Conservation (phyloP, 2,797 vertebrate species). For the Xenops minutus region DNA sequence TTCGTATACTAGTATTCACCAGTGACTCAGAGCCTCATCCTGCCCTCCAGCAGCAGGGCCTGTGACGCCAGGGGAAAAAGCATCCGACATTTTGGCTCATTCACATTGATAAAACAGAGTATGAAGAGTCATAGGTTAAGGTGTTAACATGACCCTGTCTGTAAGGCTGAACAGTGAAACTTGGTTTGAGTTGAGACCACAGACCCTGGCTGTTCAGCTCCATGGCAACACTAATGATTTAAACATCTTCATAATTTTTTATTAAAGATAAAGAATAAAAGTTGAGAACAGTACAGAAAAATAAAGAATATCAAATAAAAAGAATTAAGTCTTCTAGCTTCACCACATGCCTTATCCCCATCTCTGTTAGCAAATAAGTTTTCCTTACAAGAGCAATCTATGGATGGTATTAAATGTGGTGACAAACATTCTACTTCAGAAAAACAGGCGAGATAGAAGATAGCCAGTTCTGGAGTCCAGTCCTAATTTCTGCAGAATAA, state of each 20-base stretch:
- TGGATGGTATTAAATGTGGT: neutral
- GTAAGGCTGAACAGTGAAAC: neutral
- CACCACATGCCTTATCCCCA: neutral
- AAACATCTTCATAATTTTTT: neutral
- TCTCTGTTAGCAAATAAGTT: neutral
- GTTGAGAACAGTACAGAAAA: neutral
- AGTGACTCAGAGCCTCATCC: neutral
- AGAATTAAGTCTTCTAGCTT: neutral
- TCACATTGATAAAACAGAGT: neutral
- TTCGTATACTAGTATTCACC: neutral
- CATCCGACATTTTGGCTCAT: neutral
- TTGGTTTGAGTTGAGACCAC: neutral
- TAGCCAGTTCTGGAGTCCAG: neutral
- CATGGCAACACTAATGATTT: constrained; percentile 18
- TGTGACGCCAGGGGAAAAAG: neutral
- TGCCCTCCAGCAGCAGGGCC: neutral
- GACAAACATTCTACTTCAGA: neutral
- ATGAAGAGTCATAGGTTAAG: neutral
- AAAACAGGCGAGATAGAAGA: neutral
- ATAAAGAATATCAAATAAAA: neutral
- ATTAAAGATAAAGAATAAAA: neutral
- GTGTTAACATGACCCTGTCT: neutral
- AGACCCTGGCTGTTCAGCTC: neutral
- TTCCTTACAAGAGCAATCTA: neutral
- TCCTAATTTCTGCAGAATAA: neutral